Evolutionary conservation across 2,113 vertebrate genomes (phyloP), one percentile per base, ranked within the genome.

Genomic region (Phycodurus eques): DNA sequence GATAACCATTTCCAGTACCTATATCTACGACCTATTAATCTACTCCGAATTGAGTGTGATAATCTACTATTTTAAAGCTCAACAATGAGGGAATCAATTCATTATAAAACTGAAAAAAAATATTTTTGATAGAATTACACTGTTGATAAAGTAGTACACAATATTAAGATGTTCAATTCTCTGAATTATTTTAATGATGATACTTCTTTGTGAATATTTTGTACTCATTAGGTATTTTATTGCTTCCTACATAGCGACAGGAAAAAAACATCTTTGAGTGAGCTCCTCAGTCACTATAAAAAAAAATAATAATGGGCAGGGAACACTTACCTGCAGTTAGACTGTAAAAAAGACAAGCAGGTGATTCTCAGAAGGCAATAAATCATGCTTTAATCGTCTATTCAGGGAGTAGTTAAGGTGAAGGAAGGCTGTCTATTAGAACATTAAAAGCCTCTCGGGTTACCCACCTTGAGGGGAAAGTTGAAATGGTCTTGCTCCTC

Each of bases 381-480:
- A 22, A 65, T 65, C 62, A 65, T 46, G 42, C 20, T 44, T 13
- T 43, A 64, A 43, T 63, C 9, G 12, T 39, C 19, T 2, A 43
- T 43, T 44, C 35, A 43, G 39, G 10, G 12, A 22, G 39, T 43
- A 44, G 20, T 22, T 46, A 44, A 4, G 8, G 35, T 13, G 62
- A 22, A 44, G 20, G 19, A 64, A 44, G 61, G 4, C 8, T 20
- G 1, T n/a, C 17, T 20, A 11, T n/a, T 39, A 63, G 12, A 44
- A 22, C 8, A 8, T 42, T 63, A 63, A 43, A 27, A 15, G 33
- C 57, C 33, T 51, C 5, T 61, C 51, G 68, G 27, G n/a, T 89
- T n/a, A n/a, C n/a, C n/a, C n/a, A 98, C 97, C 96, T 93, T 96
- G 97, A 0, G 95, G 96, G n/a, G 94, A 94, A 3, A 93, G 94